Percentiles rank a stretch among this genome's conserved stretches.
Evolutionary conservation across 2,888 invertebrate species (phyloP).

Genomic region (Crossocerus cetratus): DNA sequence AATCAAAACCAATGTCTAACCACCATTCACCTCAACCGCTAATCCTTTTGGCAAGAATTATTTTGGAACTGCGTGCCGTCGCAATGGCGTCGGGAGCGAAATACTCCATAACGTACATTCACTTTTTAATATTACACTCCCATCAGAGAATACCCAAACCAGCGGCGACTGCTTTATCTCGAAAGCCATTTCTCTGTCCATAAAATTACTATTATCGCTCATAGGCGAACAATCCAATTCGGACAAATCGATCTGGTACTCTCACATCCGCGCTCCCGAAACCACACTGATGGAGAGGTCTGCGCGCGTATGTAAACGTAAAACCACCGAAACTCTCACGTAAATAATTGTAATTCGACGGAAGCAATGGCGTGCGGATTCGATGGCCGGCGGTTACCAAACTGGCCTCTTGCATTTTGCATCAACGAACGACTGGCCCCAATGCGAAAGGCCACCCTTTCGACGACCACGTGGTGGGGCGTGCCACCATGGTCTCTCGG

Average conservation of each 20-base stretch:
- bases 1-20: too few relatives aligned
- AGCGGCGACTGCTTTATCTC: background rate
- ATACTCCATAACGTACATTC: too few relatives aligned
- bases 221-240: too few relatives aligned
- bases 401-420: constrained; percentile 72
- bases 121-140: too few relatives aligned
- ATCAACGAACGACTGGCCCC: constrained; percentile 66
- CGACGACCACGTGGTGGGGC: constrained; percentile 65
- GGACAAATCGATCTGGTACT: background rate
- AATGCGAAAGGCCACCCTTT: constrained; percentile 65
- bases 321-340: constrained; percentile 29
- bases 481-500: constrained; percentile 57
- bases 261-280: background rate
- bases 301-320: constrained; percentile 2
- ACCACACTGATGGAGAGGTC: background rate
- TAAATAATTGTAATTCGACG: constrained; percentile 35
- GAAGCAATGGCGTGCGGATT: constrained; percentile 59
- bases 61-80: too few relatives aligned
- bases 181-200: background rate
- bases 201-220: background rate
- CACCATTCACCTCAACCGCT: too few relatives aligned
- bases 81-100: too few relatives aligned
- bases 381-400: constrained; percentile 67
- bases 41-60: too few relatives aligned
- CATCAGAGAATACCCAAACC: too few relatives aligned